phyloP scores from a whole-genome alignment of 2,113 vertebrate species.

The Podarcis cretensis region DNA sequence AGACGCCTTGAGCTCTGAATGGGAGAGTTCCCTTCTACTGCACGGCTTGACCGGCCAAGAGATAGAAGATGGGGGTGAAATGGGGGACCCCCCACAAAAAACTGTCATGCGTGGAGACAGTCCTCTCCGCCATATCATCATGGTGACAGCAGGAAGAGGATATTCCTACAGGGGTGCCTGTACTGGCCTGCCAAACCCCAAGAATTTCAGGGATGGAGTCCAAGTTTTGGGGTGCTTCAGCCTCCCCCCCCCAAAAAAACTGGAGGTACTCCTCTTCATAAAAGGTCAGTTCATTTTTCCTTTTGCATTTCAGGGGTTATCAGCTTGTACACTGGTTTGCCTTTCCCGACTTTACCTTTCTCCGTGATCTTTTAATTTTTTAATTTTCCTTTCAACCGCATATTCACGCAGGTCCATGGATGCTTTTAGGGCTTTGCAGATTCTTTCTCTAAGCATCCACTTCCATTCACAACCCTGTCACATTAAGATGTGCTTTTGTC shows the following conservation, averaged over 20 bases:
- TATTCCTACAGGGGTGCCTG: neutral
- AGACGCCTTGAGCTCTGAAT: slow-evolving; percentile 66
- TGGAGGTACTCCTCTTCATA: neutral
- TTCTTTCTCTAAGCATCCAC: neutral
- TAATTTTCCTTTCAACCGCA: neutral
- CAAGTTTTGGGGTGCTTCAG: neutral
- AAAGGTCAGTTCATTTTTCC: slow-evolving; percentile 27
- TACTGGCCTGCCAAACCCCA: neutral
- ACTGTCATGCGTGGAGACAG: neutral
- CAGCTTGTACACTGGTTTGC: neutral
- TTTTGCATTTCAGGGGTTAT: neutral
- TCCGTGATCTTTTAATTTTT: neutral
- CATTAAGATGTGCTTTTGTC: neutral
- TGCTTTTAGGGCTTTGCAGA: neutral
- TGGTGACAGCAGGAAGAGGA: neutral
- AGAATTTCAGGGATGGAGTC: neutral
- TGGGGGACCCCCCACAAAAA: slow-evolving; percentile 53
- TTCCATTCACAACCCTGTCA: neutral
- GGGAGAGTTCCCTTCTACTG: slow-evolving; percentile 72
- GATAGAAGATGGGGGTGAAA: neutral
- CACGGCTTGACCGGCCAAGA: slow-evolving; percentile 44
- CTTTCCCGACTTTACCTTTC: neutral
- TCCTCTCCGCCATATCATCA: too few species aligned
- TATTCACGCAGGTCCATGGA: too few species aligned
- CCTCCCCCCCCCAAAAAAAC: neutral